Conservation (phyloP, 2,888 invertebrate genomes). For the Emmelina monodactyla region DNA sequence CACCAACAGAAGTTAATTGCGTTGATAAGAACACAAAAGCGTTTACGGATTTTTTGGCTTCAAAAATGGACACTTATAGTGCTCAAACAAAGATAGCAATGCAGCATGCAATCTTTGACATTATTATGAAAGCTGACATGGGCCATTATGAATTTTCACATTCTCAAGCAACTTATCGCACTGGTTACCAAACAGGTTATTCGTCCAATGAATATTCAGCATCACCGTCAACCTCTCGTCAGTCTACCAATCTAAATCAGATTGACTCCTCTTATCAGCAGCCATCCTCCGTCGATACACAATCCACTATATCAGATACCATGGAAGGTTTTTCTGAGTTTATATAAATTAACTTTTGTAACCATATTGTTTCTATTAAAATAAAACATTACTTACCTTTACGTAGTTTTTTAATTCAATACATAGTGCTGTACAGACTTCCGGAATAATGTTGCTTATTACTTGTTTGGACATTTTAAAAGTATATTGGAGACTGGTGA, state of each 20-base stretch:
- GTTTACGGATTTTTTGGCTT: too few relatives aligned
- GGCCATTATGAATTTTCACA: constrained; percentile 8
- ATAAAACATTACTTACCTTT: constrained; percentile 6
- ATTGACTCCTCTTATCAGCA: background rate
- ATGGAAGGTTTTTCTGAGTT: constrained; percentile 5
- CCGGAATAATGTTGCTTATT: constrained; percentile 10
- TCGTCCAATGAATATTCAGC: constrained; percentile 8
- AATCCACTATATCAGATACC: constrained; percentile 7
- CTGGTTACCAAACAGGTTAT: constrained; percentile 4
- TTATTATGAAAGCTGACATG: too few relatives aligned
- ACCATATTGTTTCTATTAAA: constrained; percentile 2
- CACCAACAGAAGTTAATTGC: too few relatives aligned
- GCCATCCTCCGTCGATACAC: too few relatives aligned
- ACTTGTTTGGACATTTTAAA: constrained; percentile 10
- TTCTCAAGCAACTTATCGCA: constrained; percentile 8
- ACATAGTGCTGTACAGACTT: constrained; percentile 10
- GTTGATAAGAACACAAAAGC: too few relatives aligned
- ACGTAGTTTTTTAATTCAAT: constrained; percentile 10
- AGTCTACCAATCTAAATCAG: background rate
- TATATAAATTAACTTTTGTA: constrained; percentile 5
- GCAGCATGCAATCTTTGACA: constrained; percentile 9
- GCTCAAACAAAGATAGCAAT: constrained; percentile 6
- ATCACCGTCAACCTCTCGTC: constrained; percentile 8
- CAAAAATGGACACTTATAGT: background rate
- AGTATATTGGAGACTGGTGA: constrained; percentile 8